phyloP scores from a whole-genome alignment of 2,113 vertebrate species.

The Leuciscus idus region DNA sequence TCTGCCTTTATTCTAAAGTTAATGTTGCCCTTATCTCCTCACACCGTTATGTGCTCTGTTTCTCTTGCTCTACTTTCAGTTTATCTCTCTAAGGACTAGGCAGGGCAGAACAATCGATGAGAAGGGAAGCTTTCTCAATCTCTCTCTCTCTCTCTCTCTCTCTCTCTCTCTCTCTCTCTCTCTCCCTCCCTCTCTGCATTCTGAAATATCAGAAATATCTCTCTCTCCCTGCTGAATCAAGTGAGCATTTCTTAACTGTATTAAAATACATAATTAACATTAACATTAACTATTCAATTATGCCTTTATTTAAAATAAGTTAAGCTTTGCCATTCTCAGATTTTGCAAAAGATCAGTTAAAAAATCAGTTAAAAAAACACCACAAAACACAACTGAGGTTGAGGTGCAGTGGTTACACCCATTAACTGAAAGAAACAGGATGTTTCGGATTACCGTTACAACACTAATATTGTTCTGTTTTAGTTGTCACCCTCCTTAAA shows the following conservation, averaged over 20 bases:
- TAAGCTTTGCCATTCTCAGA: not conserved
- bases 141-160: constrained; percentile 28
- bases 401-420: constrained; percentile 9
- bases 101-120: constrained; percentile 62
- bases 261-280: not conserved
- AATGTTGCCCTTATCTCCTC: constrained; percentile 16
- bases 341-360: not conserved
- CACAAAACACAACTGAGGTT: not conserved
- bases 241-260: constrained; percentile 2
- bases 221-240: not conserved
- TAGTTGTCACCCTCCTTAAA: not conserved
- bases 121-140: not conserved
- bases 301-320: not conserved
- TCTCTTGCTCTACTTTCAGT: constrained; percentile 3
- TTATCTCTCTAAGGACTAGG: constrained; percentile 63
- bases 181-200: constrained; percentile 3
- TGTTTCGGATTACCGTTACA: not conserved
- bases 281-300: not conserved
- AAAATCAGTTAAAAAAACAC: not conserved
- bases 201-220: not conserved
- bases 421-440: constrained; percentile 20
- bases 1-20: not conserved
- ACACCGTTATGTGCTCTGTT: not conserved
- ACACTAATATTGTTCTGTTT: not conserved
- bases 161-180: constrained; percentile 36